These are phyloP conservation scores for Leucophenga varia DNA, from an alignment of 1,140 invertebrate genomes.

Conservation along the genomic window DNA sequence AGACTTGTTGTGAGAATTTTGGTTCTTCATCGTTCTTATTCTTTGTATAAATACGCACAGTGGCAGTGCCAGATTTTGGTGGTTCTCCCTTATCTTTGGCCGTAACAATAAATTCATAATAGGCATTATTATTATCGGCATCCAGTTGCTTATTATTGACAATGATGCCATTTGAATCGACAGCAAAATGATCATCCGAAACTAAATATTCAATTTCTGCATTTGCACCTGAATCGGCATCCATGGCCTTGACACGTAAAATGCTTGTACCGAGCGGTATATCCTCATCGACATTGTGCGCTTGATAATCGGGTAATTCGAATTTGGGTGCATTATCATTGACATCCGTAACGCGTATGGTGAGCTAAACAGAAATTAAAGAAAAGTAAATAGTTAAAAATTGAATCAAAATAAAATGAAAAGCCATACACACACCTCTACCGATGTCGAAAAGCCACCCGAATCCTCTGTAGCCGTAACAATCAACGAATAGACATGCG, in stretches of 20 bases:
- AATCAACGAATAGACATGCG: slow-evolving; percentile 87
- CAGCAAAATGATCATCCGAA: slow-evolving; percentile 88
- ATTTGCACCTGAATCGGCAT: slow-evolving; percentile 88
- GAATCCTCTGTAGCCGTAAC: slow-evolving; percentile 95
- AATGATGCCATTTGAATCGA: slow-evolving; percentile 88
- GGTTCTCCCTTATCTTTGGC: slow-evolving; percentile 93
- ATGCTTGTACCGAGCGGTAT: slow-evolving; percentile 88
- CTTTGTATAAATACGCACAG: slow-evolving; percentile 90
- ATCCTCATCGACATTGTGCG: slow-evolving; percentile 92
- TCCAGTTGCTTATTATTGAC: slow-evolving; percentile 91
- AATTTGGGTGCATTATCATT: slow-evolving; percentile 95
- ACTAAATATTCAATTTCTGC: slow-evolving; percentile 92
- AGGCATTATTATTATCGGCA: slow-evolving; percentile 94
- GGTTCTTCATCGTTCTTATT: slow-evolving; percentile 96
- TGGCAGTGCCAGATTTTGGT: slow-evolving; percentile 86
- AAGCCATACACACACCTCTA: slow-evolving; percentile 71
- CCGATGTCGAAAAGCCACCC: slow-evolving; percentile 91
- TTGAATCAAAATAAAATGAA: slow-evolving; percentile 2
- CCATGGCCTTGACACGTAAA: slow-evolving; percentile 88
- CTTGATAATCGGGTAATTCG: slow-evolving; percentile 92
- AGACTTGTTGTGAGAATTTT: slow-evolving; percentile 94
- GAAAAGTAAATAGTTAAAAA: not conserved
- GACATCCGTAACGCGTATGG: slow-evolving; percentile 89
- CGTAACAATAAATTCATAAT: slow-evolving; percentile 90
- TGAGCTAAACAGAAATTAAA: slow-evolving; percentile 63